Percentiles rank a stretch among this genome's conserved stretches.
Conservation (phyloP, 2,113 vertebrate genomes). For the Notothenia coriiceps region DNA sequence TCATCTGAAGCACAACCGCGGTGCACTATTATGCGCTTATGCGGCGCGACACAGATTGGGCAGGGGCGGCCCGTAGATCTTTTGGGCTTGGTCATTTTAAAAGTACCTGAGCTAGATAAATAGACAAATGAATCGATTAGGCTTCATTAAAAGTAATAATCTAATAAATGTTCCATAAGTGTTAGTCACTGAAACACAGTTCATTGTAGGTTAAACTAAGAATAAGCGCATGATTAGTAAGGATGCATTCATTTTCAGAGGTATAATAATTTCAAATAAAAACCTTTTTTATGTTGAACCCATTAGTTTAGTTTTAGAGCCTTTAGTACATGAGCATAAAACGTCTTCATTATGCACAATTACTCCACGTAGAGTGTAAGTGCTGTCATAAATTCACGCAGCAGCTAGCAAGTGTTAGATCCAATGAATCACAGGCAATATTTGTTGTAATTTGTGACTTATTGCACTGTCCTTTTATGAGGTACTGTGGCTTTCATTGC, state of each 20-base stretch:
- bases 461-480: background rate
- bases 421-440: constrained; percentile 3
- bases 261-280: no score
- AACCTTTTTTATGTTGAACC: background rate
- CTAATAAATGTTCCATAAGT: background rate
- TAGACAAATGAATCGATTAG: background rate
- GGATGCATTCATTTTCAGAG: no score
- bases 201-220: background rate
- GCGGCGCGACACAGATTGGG: no score
- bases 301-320: background rate
- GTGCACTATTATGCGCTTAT: no score
- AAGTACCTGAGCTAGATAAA: background rate
- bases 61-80: no score
- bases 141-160: background rate
- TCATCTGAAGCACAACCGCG: no score
- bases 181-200: background rate
- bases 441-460: constrained; percentile 3
- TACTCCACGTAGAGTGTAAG: no score
- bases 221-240: background rate
- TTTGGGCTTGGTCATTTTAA: no score
- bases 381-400: background rate
- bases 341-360: no score
- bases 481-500: background rate
- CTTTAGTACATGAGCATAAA: background rate
- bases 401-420: background rate